Evolutionary conservation across 1,140 invertebrate species (phyloP).

Genomic region (Drosophila nikananu): DNA sequence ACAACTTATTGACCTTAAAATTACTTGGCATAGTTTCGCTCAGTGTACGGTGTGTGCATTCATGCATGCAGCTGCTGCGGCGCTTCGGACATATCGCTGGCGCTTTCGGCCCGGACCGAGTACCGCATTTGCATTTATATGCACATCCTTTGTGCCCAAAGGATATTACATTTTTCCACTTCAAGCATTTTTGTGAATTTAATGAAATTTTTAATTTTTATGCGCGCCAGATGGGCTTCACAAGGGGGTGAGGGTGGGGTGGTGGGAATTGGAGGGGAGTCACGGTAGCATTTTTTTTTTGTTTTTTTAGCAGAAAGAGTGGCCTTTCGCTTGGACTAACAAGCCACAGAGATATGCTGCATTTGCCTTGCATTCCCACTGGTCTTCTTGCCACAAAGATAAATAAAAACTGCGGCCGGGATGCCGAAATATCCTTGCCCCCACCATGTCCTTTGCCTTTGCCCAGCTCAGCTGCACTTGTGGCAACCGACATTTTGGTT

Average conservation of each 20-base stretch:
- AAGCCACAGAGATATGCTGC: slow-evolving; percentile 49
- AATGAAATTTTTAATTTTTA: slow-evolving; percentile 84
- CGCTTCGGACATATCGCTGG: slow-evolving; percentile 47
- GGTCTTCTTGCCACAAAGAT: slow-evolving; percentile 23
- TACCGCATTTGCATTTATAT: slow-evolving; percentile 81
- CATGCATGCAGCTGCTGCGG: slow-evolving; percentile 39
- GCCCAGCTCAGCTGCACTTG: background rate
- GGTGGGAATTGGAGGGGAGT: background rate
- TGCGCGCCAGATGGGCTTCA: slow-evolving; percentile 46
- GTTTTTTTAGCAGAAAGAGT: slow-evolving; percentile 8
- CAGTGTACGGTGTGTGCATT: slow-evolving; percentile 36
- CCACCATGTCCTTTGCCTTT: slow-evolving; percentile 2
- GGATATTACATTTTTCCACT: slow-evolving; percentile 84
- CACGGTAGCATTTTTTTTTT: background rate
- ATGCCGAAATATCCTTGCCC: slow-evolving; percentile 8
- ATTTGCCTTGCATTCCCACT: slow-evolving; percentile 47
- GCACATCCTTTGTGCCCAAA: slow-evolving; percentile 83
- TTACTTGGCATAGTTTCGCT: background rate
- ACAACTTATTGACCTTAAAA: background rate
- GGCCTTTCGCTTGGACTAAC: slow-evolving; percentile 44
- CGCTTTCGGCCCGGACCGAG: slow-evolving; percentile 31
- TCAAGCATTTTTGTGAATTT: slow-evolving; percentile 83
- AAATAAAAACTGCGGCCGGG: slow-evolving; percentile 34
- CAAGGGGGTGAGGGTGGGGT: background rate
- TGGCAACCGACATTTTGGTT: slow-evolving; percentile 28